Evolutionary conservation across 1,140 invertebrate genomes (phyloP), one percentile per base, ranked within the genome.

Genomic region (Hylyphantes graminicola): DNA sequence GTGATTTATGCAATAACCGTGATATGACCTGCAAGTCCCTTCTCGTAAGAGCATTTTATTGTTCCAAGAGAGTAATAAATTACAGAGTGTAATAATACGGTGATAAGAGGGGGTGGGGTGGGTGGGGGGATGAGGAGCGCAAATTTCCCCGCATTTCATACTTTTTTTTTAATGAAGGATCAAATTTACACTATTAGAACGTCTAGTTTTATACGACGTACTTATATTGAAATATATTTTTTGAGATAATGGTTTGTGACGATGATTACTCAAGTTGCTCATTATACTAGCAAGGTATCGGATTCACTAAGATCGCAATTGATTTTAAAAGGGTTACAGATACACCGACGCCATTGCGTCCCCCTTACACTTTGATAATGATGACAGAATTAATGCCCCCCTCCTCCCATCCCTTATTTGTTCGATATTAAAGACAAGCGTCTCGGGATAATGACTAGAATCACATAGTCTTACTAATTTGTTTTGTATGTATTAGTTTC

Each of bases 211-310:
- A 83, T 83, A 83, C 80, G 80, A 75, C 70, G 80, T 83, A 83
- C 59, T 83, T 83, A 83, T 83, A 83, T 83, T 83, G 80, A 83
- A 72, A 83, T 83, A 83, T 83, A 83, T 83, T 83, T 83, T 83
- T 83, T 83, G 75, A 75, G 70, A 74, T 83, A 83, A 83, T 83
- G 80, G 80, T 67, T 75, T 83, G 59, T 15, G 67, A 51, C 19
- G 65, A 73, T 75, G 80, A 83, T 83, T 83, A 83, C 72, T 83
- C 80, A 75, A 67, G 80, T 83, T 83, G 61, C 80, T 73, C 53
- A 83, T 83, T 83, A 83, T 83, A 55, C 53, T 48, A 21, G 68
- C 13, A 17, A 4, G 61, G 80, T 73, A 53, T 83, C 72, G n/a
- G 53, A 19, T 83, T 83, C 19, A 21, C 54, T 53, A 67, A n/a